Percentiles rank a stretch among this genome's conserved stretches.
These are phyloP conservation scores for Callyntrura guangdongensis DNA, from an alignment of 2,888 invertebrate genomes.

Conservation along the genomic window DNA sequence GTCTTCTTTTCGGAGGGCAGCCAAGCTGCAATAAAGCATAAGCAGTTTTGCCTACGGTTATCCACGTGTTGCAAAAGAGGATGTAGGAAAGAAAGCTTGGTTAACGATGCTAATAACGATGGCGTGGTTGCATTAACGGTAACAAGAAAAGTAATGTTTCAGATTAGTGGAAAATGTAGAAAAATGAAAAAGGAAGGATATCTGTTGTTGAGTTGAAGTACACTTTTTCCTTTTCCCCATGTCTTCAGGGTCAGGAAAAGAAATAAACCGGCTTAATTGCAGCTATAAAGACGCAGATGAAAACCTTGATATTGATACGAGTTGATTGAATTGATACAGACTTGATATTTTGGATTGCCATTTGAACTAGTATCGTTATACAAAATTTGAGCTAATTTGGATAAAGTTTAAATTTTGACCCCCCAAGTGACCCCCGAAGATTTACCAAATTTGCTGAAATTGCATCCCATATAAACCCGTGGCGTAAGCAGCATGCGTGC, in stretches of 20 bases:
- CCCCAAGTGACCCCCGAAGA: too few relatives aligned
- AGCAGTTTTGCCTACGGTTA: constrained; percentile 27
- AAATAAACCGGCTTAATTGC: too few relatives aligned
- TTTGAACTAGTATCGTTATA: too few relatives aligned
- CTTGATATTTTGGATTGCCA: too few relatives aligned
- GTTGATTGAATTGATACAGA: too few relatives aligned
- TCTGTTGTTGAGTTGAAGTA: not conserved
- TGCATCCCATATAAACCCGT: too few relatives aligned
- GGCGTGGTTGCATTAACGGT: not conserved
- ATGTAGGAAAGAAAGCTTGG: not conserved
- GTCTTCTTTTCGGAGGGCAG: not conserved
- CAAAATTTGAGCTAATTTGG: too few relatives aligned
- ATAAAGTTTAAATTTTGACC: too few relatives aligned
- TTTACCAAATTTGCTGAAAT: too few relatives aligned
- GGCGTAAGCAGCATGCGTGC: too few relatives aligned
- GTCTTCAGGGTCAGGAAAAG: constrained; percentile 23
- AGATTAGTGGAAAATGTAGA: not conserved
- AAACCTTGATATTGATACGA: too few relatives aligned
- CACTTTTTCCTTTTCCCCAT: not conserved
- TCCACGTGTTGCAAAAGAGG: constrained; percentile 39
- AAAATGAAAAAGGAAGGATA: not conserved
- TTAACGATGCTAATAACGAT: not conserved
- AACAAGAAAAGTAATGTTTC: constrained; percentile 27
- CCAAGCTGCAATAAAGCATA: not conserved
- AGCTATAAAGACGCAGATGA: too few relatives aligned